Percentiles rank a stretch among this genome's conserved stretches.
phyloP scores from a whole-genome alignment of 2,888 invertebrate species.

The Nipponacmea schrenckii region DNA sequence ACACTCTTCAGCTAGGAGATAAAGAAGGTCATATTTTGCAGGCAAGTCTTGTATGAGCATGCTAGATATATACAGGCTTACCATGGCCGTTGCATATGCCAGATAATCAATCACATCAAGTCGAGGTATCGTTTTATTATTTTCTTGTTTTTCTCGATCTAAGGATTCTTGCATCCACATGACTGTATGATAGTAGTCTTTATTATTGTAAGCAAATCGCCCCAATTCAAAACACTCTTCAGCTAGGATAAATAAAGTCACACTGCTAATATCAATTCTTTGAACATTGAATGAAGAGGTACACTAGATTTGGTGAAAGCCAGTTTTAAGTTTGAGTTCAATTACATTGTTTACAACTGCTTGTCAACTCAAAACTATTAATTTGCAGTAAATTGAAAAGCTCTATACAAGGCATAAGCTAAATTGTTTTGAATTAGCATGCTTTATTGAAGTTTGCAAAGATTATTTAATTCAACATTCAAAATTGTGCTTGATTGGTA shows the following conservation, averaged over 20 bases:
- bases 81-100: slow-evolving; percentile 38
- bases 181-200: slow-evolving; percentile 90
- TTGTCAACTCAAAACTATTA: no score
- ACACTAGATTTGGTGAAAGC: neutral
- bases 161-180: slow-evolving; percentile 95
- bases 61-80: slow-evolving; percentile 19
- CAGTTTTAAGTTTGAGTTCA: no score
- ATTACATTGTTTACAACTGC: no score
- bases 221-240: slow-evolving; percentile 96
- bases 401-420: no score
- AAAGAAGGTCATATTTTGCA: neutral
- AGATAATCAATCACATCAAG: slow-evolving; percentile 57
- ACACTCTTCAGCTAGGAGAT: slow-evolving; percentile 83
- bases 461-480: no score
- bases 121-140: slow-evolving; percentile 42
- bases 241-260: slow-evolving; percentile 71
- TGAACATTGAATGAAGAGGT: neutral
- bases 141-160: slow-evolving; percentile 66
- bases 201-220: slow-evolving; percentile 88
- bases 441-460: no score
- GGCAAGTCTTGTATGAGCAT: neutral
- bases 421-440: no score
- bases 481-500: no score
- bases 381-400: no score
- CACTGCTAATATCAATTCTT: neutral